Evolutionary conservation across 2,888 invertebrate species (phyloP).

Genomic region (Tetheella fluctuosa): DNA sequence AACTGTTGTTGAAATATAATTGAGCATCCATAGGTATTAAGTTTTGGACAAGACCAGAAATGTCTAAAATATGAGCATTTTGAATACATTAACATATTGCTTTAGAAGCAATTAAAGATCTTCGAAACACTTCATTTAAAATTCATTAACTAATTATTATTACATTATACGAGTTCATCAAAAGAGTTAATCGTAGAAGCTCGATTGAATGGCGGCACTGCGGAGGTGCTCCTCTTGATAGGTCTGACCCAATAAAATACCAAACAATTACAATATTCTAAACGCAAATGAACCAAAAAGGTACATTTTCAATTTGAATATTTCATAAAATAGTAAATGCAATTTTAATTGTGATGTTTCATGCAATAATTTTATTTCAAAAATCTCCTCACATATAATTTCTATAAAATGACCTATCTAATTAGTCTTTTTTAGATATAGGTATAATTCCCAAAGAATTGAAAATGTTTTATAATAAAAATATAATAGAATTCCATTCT

Average conservation of each 20-base stretch:
- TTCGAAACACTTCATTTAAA: background rate
- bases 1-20: background rate
- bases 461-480: background rate
- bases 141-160: background rate
- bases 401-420: background rate
- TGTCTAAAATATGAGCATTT: background rate
- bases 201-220: background rate
- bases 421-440: background rate
- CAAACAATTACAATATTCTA: background rate
- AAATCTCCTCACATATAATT: background rate
- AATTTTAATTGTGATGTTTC: background rate
- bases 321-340: background rate
- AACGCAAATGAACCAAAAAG: no score
- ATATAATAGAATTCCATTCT: slow-evolving; percentile 1
- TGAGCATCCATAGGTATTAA: background rate
- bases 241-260: background rate
- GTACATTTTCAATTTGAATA: no score
- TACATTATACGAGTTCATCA: background rate
- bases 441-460: background rate
- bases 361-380: background rate
- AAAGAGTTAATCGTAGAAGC: background rate
- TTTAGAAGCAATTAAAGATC: slow-evolving; percentile 4
- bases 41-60: background rate
- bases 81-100: background rate
- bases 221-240: background rate